A percentile compares a stretch with the other conserved stretches of the same genome.
phyloP scores from a whole-genome alignment of 2,888 invertebrate species.

The Yponomeuta evonymella region DNA sequence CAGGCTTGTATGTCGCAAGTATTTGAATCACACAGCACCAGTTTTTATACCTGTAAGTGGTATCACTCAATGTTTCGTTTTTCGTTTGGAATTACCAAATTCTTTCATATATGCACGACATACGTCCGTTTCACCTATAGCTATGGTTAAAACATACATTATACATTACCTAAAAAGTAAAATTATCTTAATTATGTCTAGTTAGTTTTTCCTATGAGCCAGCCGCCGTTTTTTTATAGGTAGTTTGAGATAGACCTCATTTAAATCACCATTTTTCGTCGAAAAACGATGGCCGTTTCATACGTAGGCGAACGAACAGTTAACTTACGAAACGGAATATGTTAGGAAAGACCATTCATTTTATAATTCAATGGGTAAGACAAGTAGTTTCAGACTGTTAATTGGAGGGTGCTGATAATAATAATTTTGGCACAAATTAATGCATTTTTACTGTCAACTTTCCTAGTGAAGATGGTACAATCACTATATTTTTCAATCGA shows the following conservation, averaged over 20 bases:
- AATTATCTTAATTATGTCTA: conserved; percentile 61
- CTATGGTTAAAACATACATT: conserved; percentile 70
- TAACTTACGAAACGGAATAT: conserved; percentile 64
- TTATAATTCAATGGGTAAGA: conserved; percentile 24
- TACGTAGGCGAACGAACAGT: conserved; percentile 34
- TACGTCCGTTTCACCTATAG: conserved; percentile 46
- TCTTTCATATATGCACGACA: conserved; percentile 60
- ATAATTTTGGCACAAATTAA: conserved; percentile 13
- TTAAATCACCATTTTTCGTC: too few relatives aligned
- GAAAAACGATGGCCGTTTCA: too few relatives aligned
- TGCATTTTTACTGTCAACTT: background rate
- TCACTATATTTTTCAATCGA: background rate
- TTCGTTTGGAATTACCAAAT: conserved; percentile 21
- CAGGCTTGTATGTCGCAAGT: conserved; percentile 55
- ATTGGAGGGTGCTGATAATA: background rate
- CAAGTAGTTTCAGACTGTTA: conserved; percentile 31
- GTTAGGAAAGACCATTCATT: conserved; percentile 26
- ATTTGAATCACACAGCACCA: conserved; percentile 71
- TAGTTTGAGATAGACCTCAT: too few relatives aligned
- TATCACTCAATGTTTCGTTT: conserved; percentile 33
- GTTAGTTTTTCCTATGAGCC: conserved; percentile 15
- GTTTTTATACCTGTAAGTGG: conserved; percentile 40
- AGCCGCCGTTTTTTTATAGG: too few relatives aligned
- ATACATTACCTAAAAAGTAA: conserved; percentile 64
- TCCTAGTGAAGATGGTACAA: background rate